phyloP scores from a whole-genome alignment of 2,888 invertebrate genomes.

The Busseola fusca region DNA sequence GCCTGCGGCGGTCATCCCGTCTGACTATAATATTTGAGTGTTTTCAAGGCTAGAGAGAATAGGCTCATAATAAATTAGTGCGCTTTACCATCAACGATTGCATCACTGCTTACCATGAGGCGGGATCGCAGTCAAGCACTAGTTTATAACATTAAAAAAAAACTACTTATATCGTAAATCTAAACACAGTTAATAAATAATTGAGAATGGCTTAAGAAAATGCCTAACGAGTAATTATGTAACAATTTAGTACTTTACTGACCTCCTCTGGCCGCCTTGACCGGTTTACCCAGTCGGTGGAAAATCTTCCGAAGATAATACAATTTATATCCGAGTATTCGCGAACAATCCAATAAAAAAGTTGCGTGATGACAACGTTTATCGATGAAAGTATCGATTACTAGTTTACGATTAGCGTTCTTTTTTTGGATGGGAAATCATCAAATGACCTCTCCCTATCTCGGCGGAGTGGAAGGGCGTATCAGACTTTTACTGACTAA shows the following conservation, averaged over 20 bases:
- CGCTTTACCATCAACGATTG: no score
- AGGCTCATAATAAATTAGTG: no score
- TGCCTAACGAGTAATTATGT: conserved; percentile 63
- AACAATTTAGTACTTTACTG: conserved; percentile 61
- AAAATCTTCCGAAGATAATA: conserved; percentile 70
- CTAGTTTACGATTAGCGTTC: conserved; percentile 16
- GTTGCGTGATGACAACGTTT: conserved; percentile 45
- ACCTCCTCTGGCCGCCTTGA: conserved; percentile 75
- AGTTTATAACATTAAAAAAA: no score
- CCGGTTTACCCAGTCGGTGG: conserved; percentile 74
- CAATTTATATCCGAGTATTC: conserved; percentile 44
- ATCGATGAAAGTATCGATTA: conserved; percentile 59
- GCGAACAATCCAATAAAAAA: conserved; percentile 31
- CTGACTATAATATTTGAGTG: no score
- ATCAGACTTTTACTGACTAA: no score
- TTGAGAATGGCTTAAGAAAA: conserved; percentile 56
- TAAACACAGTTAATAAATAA: conserved; percentile 41
- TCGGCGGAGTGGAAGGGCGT: no score
- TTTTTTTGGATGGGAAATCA: no score
- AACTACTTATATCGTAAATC: conserved; percentile 21
- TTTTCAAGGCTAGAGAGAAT: no score
- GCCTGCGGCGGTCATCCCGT: no score
- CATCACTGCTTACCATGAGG: no score
- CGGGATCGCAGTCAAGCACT: no score
- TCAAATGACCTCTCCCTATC: no score